phyloP scores from a whole-genome alignment of 2,888 invertebrate species.

The Argyresthia goedartella region DNA sequence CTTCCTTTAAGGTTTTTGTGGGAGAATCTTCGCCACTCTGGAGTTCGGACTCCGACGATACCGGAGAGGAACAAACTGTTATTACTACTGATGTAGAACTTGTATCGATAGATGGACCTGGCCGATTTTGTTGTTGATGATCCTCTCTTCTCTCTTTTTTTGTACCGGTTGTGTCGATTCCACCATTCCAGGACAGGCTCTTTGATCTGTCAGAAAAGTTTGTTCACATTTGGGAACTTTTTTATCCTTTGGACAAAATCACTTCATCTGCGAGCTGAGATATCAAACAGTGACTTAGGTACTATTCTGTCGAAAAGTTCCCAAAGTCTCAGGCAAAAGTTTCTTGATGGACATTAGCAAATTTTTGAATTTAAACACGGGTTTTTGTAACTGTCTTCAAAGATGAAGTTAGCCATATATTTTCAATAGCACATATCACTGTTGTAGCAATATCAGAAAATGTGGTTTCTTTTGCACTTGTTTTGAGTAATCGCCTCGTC shows the following conservation, averaged over 20 bases:
- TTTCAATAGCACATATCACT: constrained; percentile 7
- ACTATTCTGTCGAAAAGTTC: too few relatives aligned
- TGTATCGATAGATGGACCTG: not conserved
- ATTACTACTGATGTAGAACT: not conserved
- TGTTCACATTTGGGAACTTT: constrained; percentile 12
- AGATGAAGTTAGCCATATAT: constrained; percentile 12
- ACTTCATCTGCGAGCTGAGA: constrained; percentile 12
- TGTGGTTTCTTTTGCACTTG: constrained; percentile 9
- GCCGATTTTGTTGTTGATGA: constrained; percentile 4
- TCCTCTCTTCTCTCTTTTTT: constrained; percentile 9
- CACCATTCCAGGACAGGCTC: constrained; percentile 7
- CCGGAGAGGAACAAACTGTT: not conserved
- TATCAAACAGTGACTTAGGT: constrained; percentile 11
- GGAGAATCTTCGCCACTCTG: not conserved
- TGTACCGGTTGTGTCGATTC: constrained; percentile 7
- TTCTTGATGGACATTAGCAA: constrained; percentile 10
- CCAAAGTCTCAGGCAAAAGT: too few relatives aligned
- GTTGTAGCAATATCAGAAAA: constrained; percentile 9
- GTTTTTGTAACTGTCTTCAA: too few relatives aligned
- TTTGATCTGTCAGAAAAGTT: constrained; percentile 10
- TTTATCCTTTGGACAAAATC: constrained; percentile 8
- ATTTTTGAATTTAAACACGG: constrained; percentile 12
- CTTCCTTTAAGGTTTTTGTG: not conserved
- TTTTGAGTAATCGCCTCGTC: constrained; percentile 10
- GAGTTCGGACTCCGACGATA: too few relatives aligned